Evolutionary conservation across 2,888 invertebrate species (phyloP).

Genomic region (Aspidiotus rigidus): DNA sequence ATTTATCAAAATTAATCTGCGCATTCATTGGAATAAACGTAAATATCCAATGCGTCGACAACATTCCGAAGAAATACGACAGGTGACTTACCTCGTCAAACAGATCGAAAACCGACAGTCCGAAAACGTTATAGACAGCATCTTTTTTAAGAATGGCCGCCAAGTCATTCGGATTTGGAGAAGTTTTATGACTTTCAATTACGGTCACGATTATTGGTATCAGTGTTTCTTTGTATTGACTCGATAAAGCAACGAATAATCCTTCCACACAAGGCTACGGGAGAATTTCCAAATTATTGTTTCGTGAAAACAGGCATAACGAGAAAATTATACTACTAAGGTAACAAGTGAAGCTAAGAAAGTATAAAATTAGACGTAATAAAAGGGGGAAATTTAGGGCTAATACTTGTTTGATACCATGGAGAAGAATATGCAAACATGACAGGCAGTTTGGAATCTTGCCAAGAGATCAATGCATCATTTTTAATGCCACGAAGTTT

Average conservation of each 20-base stretch:
- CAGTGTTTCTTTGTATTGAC: constrained; percentile 62
- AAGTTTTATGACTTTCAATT: constrained; percentile 57
- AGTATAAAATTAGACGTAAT: too few species aligned
- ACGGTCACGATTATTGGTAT: constrained; percentile 65
- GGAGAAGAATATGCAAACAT: too few species aligned
- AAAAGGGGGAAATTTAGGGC: too few species aligned
- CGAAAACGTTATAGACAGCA: constrained; percentile 87
- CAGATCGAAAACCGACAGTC: constrained; percentile 76
- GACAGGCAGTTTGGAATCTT: too few species aligned
- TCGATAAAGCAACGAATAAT: constrained; percentile 73
- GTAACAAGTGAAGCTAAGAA: too few species aligned
- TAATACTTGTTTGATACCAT: too few species aligned
- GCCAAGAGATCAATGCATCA: too few species aligned
- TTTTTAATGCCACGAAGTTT: too few species aligned
- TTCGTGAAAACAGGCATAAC: too few species aligned
- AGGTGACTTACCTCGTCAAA: constrained; percentile 64
- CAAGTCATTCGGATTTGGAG: constrained; percentile 61
- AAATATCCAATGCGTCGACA: neutral
- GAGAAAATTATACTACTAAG: too few species aligned
- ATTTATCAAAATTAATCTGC: constrained; percentile 84
- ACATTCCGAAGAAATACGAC: neutral
- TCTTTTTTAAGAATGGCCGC: constrained; percentile 76
- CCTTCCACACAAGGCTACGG: constrained; percentile 77
- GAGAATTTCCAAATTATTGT: constrained; percentile 19
- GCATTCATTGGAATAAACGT: constrained; percentile 33